phyloP scores from a whole-genome alignment of 2,888 invertebrate species.

The Drosophila ochracea region DNA sequence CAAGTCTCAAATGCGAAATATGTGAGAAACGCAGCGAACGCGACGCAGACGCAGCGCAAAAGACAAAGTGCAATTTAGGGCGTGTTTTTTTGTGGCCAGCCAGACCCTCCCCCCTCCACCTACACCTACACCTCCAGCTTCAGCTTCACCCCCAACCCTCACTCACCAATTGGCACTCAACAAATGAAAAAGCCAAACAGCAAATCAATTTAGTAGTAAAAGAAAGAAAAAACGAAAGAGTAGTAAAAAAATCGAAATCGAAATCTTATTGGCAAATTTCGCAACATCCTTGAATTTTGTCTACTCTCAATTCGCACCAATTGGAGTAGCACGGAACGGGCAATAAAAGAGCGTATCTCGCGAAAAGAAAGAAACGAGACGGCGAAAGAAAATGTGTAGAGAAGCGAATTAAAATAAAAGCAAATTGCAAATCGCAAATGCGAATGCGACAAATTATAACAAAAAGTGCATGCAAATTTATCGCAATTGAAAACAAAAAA shows the following conservation, averaged over 20 bases:
- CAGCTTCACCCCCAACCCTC: slow-evolving; percentile 28
- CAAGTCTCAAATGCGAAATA: slow-evolving; percentile 42
- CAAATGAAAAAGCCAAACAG: slow-evolving; percentile 41
- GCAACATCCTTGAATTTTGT: slow-evolving; percentile 77
- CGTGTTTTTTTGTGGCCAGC: slow-evolving; percentile 69
- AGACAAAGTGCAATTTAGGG: slow-evolving; percentile 81
- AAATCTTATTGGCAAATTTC: slow-evolving; percentile 52
- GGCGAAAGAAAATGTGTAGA: slow-evolving; percentile 64
- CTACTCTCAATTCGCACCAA: slow-evolving; percentile 81
- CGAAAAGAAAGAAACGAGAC: slow-evolving; percentile 65
- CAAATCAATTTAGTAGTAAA: slow-evolving; percentile 39
- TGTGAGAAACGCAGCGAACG: slow-evolving; percentile 52
- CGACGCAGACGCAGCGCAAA: slow-evolving; percentile 55
- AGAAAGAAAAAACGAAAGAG: slow-evolving; percentile 4
- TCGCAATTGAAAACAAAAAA: slow-evolving; percentile 19
- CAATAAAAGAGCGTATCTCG: slow-evolving; percentile 60
- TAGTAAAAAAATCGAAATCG: slow-evolving; percentile 17
- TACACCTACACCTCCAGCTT: slow-evolving; percentile 20
- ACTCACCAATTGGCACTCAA: slow-evolving; percentile 39
- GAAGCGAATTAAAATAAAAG: slow-evolving; percentile 63
- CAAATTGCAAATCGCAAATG: slow-evolving; percentile 49
- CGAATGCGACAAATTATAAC: slow-evolving; percentile 51
- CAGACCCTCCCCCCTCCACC: slow-evolving; percentile 40
- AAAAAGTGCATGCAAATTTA: slow-evolving; percentile 37
- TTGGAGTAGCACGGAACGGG: slow-evolving; percentile 51